Evolutionary conservation across 2,888 invertebrate genomes (phyloP), one percentile per base, ranked within the genome.

Genomic region (Mythimna pallens): DNA sequence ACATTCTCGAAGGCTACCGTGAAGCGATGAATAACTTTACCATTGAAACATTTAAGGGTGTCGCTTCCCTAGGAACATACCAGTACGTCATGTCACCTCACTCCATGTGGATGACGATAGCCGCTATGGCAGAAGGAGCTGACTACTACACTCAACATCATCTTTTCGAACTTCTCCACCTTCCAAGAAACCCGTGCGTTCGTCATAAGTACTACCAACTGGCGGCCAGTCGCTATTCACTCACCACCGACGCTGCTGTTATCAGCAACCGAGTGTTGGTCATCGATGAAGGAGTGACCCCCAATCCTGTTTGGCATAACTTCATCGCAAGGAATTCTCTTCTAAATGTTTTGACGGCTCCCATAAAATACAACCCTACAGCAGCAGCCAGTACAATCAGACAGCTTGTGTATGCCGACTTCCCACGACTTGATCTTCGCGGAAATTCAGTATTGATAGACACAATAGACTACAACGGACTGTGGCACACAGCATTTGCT

Each of bases 361-460:
- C 85, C 17, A 77, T 86, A 8, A 73, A 50, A 25, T 14, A 50
- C 12, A 54, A 79, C n/a, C 73, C 76, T 0, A 17, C 20, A 0
- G 61, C 8, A 10, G 70, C 85, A 40, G 66, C 69, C 0, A 70
- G 43, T 10, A 40, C 7, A 0, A 76, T 86, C 12, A 78, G 80
- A 52, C 58, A 64, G 9, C 17, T 58, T 1, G 69, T 43, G 12
- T 14, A 71, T 36, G 72, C 66, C 9, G 40, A 61, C 14, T 70
- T 75, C 22, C 58, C 70, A 9, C 34, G 50, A 22, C 70, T 79
- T 1, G 70, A 77, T n/a, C 61, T 86, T 0, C 57, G 14, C 3
- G 82, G 85, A 0, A 82, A 86, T 55, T 86, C 82, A 4, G 73
- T 85, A 40, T 3, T 86, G 36, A 14, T 85, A 8, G 82, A 85